Conservation (phyloP, 2,113 vertebrate genomes). For the Nettapus auritus region DNA sequence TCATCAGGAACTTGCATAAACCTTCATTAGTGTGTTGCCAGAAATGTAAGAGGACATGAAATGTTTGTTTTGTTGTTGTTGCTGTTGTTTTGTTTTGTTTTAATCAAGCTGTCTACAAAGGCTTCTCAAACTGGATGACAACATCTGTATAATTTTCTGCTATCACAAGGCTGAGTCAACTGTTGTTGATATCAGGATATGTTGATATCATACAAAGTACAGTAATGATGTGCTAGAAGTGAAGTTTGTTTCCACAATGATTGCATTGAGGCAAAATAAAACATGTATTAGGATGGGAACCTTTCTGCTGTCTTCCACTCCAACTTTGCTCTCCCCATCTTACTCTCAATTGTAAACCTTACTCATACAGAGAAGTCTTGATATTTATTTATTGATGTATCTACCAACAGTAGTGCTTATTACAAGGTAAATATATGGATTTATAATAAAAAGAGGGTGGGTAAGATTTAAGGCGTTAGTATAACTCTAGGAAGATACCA, state of each 20-base stretch:
- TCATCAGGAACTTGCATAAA: neutral
- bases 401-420: neutral
- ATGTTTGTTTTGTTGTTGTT: neutral
- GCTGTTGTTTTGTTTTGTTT: neutral
- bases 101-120: neutral
- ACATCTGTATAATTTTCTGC: neutral
- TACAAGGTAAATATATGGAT: neutral
- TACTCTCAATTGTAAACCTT: neutral
- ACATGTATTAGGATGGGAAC: neutral
- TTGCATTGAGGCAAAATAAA: neutral
- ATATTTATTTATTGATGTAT: neutral
- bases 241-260: slow-evolving; percentile 29
- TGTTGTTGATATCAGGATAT: neutral
- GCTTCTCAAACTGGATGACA: neutral
- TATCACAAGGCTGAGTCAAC: neutral
- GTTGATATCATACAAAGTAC: neutral
- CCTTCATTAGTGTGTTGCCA: neutral
- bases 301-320: neutral
- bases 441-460: neutral
- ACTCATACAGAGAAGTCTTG: neutral
- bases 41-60: neutral
- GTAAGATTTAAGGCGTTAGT: neutral
- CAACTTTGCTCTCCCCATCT: neutral
- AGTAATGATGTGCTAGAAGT: neutral
- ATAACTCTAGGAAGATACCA: neutral